A percentile compares a stretch with the other conserved stretches of the same genome.
These are phyloP conservation scores for Diacarnus erythraeanus DNA, from an alignment of 37 sponge, comb jelly and placozoan genomes.

Conservation along the genomic window DNA sequence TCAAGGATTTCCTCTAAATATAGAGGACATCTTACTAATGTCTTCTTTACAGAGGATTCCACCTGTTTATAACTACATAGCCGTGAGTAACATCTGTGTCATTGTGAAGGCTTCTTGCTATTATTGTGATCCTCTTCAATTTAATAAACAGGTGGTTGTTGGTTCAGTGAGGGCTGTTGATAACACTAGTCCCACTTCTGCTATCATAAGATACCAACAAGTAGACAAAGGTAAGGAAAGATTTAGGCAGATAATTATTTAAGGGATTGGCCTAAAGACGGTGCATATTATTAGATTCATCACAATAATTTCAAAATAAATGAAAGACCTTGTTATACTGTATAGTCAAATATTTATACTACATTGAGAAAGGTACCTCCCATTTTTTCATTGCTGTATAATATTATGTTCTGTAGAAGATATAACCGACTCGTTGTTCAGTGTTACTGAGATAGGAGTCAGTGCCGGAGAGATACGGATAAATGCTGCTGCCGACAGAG, in stretches of 20 bases:
- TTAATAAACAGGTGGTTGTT: neutral
- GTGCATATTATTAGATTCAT: too few species aligned
- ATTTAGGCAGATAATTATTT: neutral
- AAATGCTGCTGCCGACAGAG: constrained; percentile 23
- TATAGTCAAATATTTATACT: too few species aligned
- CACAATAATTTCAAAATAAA: too few species aligned
- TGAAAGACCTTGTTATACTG: too few species aligned
- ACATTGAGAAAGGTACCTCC: neutral
- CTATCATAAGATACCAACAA: neutral
- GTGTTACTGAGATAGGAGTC: constrained; percentile 29
- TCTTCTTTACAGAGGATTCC: too few species aligned
- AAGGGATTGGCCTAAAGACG: too few species aligned
- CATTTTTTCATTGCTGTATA: neutral
- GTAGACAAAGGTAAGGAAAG: neutral
- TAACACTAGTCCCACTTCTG: neutral
- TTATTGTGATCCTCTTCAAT: too few species aligned
- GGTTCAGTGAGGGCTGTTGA: neutral
- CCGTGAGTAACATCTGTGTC: too few species aligned
- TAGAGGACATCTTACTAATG: too few species aligned
- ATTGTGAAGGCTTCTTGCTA: too few species aligned
- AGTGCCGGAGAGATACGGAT: constrained; percentile 36
- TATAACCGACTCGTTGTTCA: neutral
- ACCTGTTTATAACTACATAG: too few species aligned
- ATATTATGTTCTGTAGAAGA: neutral
- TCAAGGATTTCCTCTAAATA: too few species aligned